A percentile compares a stretch with the other conserved stretches of the same genome.
Evolutionary conservation across 2,113 vertebrate genomes (phyloP).

Genomic region (Axis porcinus): DNA sequence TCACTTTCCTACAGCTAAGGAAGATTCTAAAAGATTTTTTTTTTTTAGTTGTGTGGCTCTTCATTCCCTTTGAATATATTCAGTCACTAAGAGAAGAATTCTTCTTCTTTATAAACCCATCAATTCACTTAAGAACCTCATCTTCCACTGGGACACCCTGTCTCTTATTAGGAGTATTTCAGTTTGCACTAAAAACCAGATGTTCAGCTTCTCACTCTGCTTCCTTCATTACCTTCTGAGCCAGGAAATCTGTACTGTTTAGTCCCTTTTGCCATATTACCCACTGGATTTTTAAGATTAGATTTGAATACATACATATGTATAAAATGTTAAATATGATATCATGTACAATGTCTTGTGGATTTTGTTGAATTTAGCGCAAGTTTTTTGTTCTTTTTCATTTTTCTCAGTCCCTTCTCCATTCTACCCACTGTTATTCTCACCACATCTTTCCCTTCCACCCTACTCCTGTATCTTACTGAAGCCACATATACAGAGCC

Average conservation of each 20-base stretch:
- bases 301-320: neutral
- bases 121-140: neutral
- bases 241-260: neutral
- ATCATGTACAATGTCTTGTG: neutral
- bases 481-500: neutral
- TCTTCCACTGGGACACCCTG: neutral
- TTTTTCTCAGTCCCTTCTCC: neutral
- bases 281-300: neutral
- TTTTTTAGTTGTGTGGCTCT: neutral
- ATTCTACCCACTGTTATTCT: neutral
- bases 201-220: neutral
- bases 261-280: neutral
- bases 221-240: neutral
- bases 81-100: neutral
- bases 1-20: neutral
- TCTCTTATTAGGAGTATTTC: neutral
- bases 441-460: neutral
- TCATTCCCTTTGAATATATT: conserved; percentile 27
- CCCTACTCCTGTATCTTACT: neutral
- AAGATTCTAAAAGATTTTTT: neutral
- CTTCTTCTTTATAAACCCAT: neutral
- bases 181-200: neutral
- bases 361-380: neutral
- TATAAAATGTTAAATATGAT: neutral
- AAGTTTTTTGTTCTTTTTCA: neutral